phyloP scores from a whole-genome alignment of 1,140 invertebrate genomes.

The Micrasema minimum region DNA sequence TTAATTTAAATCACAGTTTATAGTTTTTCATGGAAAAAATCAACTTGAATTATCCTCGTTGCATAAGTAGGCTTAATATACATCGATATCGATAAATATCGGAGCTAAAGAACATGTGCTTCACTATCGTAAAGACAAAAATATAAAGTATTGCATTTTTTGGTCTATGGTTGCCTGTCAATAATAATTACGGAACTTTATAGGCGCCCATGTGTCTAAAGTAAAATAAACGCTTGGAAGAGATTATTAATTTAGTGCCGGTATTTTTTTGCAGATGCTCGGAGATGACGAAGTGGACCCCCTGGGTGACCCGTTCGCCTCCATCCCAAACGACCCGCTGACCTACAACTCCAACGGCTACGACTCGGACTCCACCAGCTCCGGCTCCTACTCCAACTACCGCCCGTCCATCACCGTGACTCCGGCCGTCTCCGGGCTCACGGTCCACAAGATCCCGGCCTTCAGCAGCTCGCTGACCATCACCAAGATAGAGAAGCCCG shows the following conservation, averaged over 20 bases:
- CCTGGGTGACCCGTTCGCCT: constrained; percentile 33
- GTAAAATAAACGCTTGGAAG: too few relatives aligned
- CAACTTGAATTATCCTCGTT: too few relatives aligned
- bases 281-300: constrained; percentile 30
- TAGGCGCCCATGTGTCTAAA: too few relatives aligned
- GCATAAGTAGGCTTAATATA: too few relatives aligned
- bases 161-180: too few relatives aligned
- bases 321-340: constrained; percentile 36
- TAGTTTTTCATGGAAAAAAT: too few relatives aligned
- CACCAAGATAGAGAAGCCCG: constrained; percentile 23
- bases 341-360: constrained; percentile 17
- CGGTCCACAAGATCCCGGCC: constrained; percentile 39
- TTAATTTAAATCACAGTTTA: neutral
- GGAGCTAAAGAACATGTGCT: too few relatives aligned
- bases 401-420: neutral
- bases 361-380: neutral
- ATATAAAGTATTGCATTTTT: too few relatives aligned
- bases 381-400: neutral
- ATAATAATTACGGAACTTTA: too few relatives aligned
- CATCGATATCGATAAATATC: too few relatives aligned
- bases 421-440: constrained; percentile 4
- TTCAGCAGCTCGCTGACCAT: constrained; percentile 24
- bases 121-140: too few relatives aligned
- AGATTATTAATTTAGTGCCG: neutral
- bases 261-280: constrained; percentile 37